Evolutionary conservation across 64 coral and sea anemone species (phyloP).

Genomic region (Montipora efflorescens): DNA sequence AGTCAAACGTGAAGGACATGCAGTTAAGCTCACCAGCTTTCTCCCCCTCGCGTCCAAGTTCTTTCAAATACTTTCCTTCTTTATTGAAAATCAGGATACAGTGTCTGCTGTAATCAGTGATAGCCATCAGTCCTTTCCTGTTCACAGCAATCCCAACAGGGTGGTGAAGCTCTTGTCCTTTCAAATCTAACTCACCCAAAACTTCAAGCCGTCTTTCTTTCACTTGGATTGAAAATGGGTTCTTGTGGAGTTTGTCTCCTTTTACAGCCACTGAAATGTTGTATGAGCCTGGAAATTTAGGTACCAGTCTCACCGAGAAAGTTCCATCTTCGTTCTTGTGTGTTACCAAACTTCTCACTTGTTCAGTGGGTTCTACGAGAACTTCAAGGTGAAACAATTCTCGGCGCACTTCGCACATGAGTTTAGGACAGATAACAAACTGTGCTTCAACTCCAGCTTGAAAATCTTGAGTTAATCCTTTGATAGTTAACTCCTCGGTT

Average conservation of each 20-base stretch:
- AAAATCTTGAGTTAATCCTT: not conserved
- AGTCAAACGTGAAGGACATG: not conserved
- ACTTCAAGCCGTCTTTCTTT: not conserved
- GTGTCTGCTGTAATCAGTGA: not conserved
- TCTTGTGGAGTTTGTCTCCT: not conserved
- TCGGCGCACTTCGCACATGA: not conserved
- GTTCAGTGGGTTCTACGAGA: not conserved
- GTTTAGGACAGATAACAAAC: not conserved
- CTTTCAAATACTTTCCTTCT: not conserved
- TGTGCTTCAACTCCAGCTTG: not conserved
- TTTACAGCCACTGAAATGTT: not conserved
- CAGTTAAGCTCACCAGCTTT: not conserved
- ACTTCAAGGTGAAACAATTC: not conserved
- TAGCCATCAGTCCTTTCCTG: not conserved
- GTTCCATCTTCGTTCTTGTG: not conserved
- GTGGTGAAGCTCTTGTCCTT: not conserved
- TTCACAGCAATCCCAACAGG: not conserved
- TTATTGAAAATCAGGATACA: not conserved
- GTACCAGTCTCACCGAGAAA: not conserved
- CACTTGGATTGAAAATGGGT: not conserved
- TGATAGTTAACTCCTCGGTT: not conserved
- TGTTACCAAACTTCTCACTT: not conserved
- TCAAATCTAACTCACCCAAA: not conserved
- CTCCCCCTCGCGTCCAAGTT: not conserved
- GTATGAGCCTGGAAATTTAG: not conserved